These are phyloP conservation scores for Saturnia pavonia DNA, from an alignment of 2,888 invertebrate genomes.

Conservation along the genomic window DNA sequence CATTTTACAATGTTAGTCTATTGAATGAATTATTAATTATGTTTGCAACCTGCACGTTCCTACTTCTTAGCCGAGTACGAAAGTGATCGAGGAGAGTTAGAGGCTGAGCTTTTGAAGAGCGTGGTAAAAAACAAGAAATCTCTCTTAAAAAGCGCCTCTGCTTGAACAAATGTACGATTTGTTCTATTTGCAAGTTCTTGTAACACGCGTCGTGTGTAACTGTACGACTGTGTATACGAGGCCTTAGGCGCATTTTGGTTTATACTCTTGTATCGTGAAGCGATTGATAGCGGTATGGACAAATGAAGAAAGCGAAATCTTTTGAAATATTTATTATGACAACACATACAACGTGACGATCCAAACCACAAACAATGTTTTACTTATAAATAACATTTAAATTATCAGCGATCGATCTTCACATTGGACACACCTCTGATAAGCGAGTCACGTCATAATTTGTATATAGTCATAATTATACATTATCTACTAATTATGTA, in stretches of 20 bases:
- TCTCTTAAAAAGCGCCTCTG: background rate
- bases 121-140: too few species aligned
- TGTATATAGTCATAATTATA: background rate
- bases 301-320: background rate
- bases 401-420: slow-evolving; percentile 6
- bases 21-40: background rate
- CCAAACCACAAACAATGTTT: background rate
- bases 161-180: background rate
- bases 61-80: background rate
- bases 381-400: background rate
- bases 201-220: background rate
- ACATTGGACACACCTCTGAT: slow-evolving; percentile 3
- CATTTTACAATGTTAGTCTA: background rate
- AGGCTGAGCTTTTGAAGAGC: too few species aligned
- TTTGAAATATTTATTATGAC: background rate
- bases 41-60: background rate
- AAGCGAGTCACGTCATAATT: slow-evolving; percentile 7
- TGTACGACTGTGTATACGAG: background rate
- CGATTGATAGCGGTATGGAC: background rate
- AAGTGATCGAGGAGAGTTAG: background rate
- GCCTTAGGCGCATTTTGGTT: background rate
- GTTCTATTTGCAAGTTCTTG: background rate
- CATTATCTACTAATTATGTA: background rate
- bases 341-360: background rate
- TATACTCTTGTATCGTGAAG: background rate